Conservation (phyloP, 2,888 invertebrate species). For the Tinea pellionella region DNA sequence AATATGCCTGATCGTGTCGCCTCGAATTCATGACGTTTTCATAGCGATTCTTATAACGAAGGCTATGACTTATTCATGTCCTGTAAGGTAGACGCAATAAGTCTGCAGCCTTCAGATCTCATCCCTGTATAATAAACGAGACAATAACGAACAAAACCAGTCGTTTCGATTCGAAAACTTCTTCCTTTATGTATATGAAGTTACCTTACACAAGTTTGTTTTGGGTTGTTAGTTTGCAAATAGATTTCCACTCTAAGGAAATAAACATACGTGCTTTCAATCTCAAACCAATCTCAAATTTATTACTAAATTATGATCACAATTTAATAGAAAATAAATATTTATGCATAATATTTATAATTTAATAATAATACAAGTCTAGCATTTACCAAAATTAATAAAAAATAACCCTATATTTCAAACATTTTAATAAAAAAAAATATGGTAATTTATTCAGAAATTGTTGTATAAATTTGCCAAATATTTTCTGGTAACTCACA, state of each 20-base stretch:
- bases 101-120: constrained; percentile 42
- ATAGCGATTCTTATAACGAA: constrained; percentile 60
- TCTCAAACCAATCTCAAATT: constrained; percentile 16
- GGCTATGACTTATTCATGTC: constrained; percentile 61
- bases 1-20: constrained; percentile 6
- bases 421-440: too few relatives aligned
- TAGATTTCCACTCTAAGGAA: not conserved
- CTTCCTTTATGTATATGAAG: constrained; percentile 11
- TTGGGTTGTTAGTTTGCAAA: constrained; percentile 1
- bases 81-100: constrained; percentile 50
- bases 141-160: constrained; percentile 37
- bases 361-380: too few relatives aligned
- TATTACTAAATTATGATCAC: too few relatives aligned
- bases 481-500: constrained; percentile 46
- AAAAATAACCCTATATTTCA: too few relatives aligned
- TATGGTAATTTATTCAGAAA: constrained; percentile 19
- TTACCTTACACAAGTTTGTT: constrained; percentile 16
- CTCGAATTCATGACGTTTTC: constrained; percentile 26
- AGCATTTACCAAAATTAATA: too few relatives aligned
- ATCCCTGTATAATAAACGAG: constrained; percentile 51
- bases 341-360: too few relatives aligned
- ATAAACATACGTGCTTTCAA: too few relatives aligned
- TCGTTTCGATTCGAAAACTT: not conserved
- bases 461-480: constrained; percentile 52
- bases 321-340: too few relatives aligned